Percentiles rank a stretch among this genome's conserved stretches.
Evolutionary conservation across 2,888 invertebrate genomes (phyloP).

Genomic region (Drosophila mayaguana): DNA sequence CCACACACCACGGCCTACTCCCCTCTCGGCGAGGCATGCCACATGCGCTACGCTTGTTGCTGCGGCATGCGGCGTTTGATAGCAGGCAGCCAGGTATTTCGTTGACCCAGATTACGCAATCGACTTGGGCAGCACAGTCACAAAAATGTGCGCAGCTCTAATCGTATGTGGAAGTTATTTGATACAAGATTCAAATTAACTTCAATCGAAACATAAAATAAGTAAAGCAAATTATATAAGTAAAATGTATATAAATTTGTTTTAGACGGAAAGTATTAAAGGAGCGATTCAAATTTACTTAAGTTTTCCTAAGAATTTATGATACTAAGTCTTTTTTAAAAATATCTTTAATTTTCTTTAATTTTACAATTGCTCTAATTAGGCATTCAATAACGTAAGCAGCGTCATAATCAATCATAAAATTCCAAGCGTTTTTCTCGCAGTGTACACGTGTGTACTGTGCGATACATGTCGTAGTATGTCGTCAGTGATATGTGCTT

Average conservation of each 20-base stretch:
- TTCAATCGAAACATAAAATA: neutral
- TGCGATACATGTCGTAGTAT: neutral
- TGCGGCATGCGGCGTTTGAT: constrained; percentile 43
- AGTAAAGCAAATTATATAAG: too few species aligned
- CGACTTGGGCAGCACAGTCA: constrained; percentile 10
- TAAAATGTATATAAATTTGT: too few species aligned
- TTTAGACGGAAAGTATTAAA: too few species aligned
- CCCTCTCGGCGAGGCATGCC: neutral
- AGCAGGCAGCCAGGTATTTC: constrained; percentile 53
- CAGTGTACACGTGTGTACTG: constrained; percentile 6
- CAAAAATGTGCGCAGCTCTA: neutral
- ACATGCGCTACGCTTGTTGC: constrained; percentile 41
- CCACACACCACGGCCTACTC: constrained; percentile 1
- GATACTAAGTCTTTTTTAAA: too few species aligned
- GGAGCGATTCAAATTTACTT: too few species aligned
- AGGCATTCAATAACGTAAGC: neutral
- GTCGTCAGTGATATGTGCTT: constrained; percentile 25
- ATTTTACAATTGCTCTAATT: neutral
- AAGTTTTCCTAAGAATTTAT: too few species aligned
- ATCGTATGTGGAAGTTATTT: neutral
- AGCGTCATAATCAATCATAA: neutral
- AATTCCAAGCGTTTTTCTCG: constrained; percentile 1
- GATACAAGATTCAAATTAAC: neutral
- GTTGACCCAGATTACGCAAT: constrained; percentile 75
- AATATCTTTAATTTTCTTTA: too few species aligned